Conservation (phyloP, 1,140 invertebrate species). For the Pseudomyrmex dendroicus region DNA sequence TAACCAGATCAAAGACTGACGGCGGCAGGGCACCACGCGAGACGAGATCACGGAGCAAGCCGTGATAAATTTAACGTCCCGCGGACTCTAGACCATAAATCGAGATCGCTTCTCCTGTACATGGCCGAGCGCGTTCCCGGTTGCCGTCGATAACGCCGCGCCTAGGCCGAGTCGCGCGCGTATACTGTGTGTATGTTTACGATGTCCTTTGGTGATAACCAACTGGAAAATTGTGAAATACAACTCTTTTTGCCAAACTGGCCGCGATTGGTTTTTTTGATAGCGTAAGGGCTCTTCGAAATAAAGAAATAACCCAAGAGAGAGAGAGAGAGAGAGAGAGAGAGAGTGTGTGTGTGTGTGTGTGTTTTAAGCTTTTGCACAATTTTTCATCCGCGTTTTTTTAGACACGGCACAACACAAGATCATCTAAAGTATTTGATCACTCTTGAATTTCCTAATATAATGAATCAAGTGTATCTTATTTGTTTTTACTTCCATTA, state of each 20-base stretch:
- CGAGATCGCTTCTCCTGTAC: conserved; percentile 71
- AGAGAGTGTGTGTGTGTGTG: no score
- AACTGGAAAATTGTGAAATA: conserved; percentile 55
- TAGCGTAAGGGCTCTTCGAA: background rate
- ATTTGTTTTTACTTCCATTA: conserved; percentile 27
- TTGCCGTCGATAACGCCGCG: conserved; percentile 66
- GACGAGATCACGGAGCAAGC: conserved; percentile 47
- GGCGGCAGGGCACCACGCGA: conserved; percentile 4
- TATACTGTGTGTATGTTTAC: conserved; percentile 56
- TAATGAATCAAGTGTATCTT: conserved; percentile 42
- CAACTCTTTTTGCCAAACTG: conserved; percentile 35
- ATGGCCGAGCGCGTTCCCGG: conserved; percentile 61
- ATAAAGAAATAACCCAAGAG: conserved; percentile 22
- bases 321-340: no score
- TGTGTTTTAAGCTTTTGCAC: background rate
- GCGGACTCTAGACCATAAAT: conserved; percentile 76
- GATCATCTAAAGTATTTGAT: conserved; percentile 1
- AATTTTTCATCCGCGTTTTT: conserved; percentile 47
- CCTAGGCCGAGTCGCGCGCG: conserved; percentile 17
- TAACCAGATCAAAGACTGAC: conserved; percentile 60
- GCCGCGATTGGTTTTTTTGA: conserved; percentile 24
- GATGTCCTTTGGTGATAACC: conserved; percentile 59
- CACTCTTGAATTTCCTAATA: conserved; percentile 32
- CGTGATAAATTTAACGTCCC: conserved; percentile 73
- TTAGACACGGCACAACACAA: conserved; percentile 21